Base-by-base conservation (phyloP, 64 coral and sea anemone genomes). In the Stichodactyla mertensii region DNA sequence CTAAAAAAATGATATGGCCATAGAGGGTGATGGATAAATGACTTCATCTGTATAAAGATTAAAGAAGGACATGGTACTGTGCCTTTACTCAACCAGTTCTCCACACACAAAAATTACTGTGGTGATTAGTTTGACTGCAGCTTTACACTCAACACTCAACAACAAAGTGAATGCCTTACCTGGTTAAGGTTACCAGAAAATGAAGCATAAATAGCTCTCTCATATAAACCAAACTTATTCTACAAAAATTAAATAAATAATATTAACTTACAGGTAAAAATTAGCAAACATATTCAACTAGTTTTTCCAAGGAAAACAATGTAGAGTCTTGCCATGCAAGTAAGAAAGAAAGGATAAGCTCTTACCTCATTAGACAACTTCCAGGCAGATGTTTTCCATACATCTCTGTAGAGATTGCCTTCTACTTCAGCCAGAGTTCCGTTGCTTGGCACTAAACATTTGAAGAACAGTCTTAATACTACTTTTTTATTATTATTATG, bases 171-270 rank as follows among this genome's bases (percentile, higher is more conserved):
- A 9, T 22, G 27, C 26, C 61, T 59, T 86, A 99, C 96, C 96
- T 99, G 93, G 52, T 86, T 89, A 26, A 92, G 90, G 59, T 99
- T 99, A 22, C 96, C 96, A 81, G 88, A 88, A 81, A 92, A 91
- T 70, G 88, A 87, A 52, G 93, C 93, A 95, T 99, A 99, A 36
- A 99, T 90, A 69, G 96, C 96, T 92, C 91, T 92, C 74, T 99
- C 96, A 12, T 99, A 92, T 55, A 91, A 69, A 54, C 83, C 86
- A 18, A 90, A 98, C 70, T 94, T 94, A 27, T 24, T 92, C 96
- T 98, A 77, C 74, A 58, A 86, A 94, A 36, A 55, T 80, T 6
- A 20, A 36, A 28, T 54, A 20, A 74, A 74, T 10, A 3, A 31
- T 31, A 1, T 71, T 24, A 9, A 45, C 1, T 45, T 45, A 45